A percentile compares a stretch with the other conserved stretches of the same genome.
These are phyloP conservation scores for Allophyes oxyacanthae DNA, from an alignment of 2,888 invertebrate species.

Conservation along the genomic window DNA sequence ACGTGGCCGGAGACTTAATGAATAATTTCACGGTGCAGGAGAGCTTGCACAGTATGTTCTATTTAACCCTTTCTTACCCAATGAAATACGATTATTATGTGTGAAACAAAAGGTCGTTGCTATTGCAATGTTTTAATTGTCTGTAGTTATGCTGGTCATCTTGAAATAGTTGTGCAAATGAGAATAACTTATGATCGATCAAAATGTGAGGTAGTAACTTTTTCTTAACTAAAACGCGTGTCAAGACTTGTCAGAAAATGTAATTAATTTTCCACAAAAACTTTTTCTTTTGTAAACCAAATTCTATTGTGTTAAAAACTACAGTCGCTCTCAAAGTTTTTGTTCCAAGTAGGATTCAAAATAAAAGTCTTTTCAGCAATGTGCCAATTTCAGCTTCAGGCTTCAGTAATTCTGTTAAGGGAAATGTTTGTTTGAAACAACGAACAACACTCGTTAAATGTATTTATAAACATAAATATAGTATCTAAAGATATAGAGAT, in stretches of 20 bases:
- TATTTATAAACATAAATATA: slow-evolving; percentile 38
- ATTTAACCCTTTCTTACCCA: slow-evolving; percentile 36
- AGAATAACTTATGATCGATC: too few relatives aligned
- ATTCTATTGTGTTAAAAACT: slow-evolving; percentile 51
- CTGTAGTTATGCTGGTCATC: too few relatives aligned
- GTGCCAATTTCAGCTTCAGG: slow-evolving; percentile 58
- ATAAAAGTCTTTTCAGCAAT: slow-evolving; percentile 55
- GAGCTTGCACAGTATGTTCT: slow-evolving; percentile 12
- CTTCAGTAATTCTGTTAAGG: slow-evolving; percentile 49
- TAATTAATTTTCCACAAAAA: slow-evolving; percentile 29
- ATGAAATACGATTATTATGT: slow-evolving; percentile 24
- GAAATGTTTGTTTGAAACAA: slow-evolving; percentile 54
- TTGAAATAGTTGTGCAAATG: too few relatives aligned
- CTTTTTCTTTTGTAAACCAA: slow-evolving; percentile 39
- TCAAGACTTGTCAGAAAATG: slow-evolving; percentile 18
- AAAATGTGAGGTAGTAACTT: too few relatives aligned
- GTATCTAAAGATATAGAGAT: slow-evolving; percentile 28
- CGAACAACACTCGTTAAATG: slow-evolving; percentile 44
- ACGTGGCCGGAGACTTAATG: slow-evolving; percentile 36
- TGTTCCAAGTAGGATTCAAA: slow-evolving; percentile 52
- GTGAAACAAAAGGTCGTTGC: slow-evolving; percentile 14
- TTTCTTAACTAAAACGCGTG: too few relatives aligned
- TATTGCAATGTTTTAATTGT: slow-evolving; percentile 9
- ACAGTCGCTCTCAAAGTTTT: slow-evolving; percentile 44
- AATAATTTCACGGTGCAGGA: slow-evolving; percentile 39